Conservation (phyloP, 2,797 vertebrate species). For the Martes flavigula region DNA sequence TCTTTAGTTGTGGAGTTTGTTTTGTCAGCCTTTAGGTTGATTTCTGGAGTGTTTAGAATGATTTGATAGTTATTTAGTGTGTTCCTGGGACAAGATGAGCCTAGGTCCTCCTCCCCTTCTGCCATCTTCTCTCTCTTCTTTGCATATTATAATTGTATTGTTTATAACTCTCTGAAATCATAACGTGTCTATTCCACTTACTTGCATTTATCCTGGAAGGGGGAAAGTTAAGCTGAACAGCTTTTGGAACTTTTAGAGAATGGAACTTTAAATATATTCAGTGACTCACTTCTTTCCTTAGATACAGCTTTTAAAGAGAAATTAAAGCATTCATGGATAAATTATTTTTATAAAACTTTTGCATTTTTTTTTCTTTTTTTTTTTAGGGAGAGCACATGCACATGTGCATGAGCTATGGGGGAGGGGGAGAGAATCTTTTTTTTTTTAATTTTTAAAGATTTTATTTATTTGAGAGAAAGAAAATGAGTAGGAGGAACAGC, state of each 20-base stretch:
- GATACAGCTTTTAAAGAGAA: not conserved
- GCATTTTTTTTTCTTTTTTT: not conserved
- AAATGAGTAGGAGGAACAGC: not conserved
- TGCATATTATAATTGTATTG: slow-evolving; percentile 13
- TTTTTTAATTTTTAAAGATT: not conserved
- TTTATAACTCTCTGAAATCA: slow-evolving; percentile 15
- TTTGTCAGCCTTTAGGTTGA: not conserved
- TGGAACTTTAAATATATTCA: slow-evolving; percentile 28
- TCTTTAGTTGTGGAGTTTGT: not conserved
- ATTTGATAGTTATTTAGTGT: not conserved
- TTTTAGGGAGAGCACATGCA: not conserved
- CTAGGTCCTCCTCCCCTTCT: not conserved
- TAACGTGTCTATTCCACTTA: not conserved
- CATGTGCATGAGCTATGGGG: not conserved
- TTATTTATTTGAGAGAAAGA: not conserved
- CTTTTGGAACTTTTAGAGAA: slow-evolving; percentile 19
- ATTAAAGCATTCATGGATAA: not conserved
- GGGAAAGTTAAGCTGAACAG: not conserved
- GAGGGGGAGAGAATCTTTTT: not conserved
- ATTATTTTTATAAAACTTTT: not conserved
- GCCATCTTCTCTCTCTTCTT: not conserved
- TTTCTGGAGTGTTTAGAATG: not conserved
- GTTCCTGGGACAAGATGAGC: not conserved
- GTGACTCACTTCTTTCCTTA: slow-evolving; percentile 5
- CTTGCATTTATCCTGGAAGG: slow-evolving; percentile 34